Evolutionary conservation across 23 tunicate genomes (phyloP), one percentile per base, ranked within the genome.

Genomic region (Trididemnum nubilum): DNA sequence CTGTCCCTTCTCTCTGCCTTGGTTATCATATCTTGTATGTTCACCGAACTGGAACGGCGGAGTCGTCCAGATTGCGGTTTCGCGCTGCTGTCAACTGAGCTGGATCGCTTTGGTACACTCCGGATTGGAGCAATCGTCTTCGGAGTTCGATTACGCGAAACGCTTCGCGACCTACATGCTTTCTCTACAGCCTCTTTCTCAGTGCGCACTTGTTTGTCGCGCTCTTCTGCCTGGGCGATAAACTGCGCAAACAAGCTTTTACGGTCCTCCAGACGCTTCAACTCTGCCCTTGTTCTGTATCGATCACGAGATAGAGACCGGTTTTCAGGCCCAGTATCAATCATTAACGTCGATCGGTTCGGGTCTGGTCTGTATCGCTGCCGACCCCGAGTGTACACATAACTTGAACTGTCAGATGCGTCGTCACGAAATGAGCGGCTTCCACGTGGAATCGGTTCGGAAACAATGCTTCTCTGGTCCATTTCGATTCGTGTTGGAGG

Each of bases 1-100:
- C 91, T 73, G 32, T 87, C 91, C 22, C 91, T 71, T 28, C 34
- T 36, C 44, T 87, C 91, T 4, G 91, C 91, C 39, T 81, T 36
- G 49, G 25, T 66, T 18, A 87, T 73, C 35, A 87, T 81, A 25
- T 87, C 73, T 59, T 81, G 39, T 22, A 86, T 2, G 52, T 86
- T 80, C 2, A 87, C 91, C 2, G 50, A 39, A 0, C 80, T 83
- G 22, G 74, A 83, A 3, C 87, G 84, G 51, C 91, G 73, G 12
- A 61, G 85, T 1, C 85, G 7, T 24, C 73, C 36, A 1, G 64
- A 0, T 35, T 25, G 12, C 24, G 35, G 31, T 2, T 70, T 3
- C 26, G 35, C 36, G 27, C 59, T 21, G 1, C 67, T 27, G 67
- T 77, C 54, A 2, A 28, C 54, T 30, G 82, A 77, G 36, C 31